Conservation (phyloP, 2,888 invertebrate species). For the Taenaris catops region DNA sequence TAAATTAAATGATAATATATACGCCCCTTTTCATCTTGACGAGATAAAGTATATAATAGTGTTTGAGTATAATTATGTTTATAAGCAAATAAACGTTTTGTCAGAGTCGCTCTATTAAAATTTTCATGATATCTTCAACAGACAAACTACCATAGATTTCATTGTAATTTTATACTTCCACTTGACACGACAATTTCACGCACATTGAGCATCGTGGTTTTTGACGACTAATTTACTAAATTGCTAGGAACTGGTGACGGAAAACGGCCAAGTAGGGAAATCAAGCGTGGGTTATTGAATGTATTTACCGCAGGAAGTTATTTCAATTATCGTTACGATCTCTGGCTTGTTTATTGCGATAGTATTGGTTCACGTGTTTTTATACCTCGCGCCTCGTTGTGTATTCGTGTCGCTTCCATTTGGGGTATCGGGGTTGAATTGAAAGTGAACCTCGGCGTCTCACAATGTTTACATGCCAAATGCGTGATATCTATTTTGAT, state of each 20-base stretch:
- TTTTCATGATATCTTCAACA: too few species aligned
- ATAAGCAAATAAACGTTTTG: too few species aligned
- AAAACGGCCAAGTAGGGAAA: constrained; percentile 33
- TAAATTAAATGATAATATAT: too few species aligned
- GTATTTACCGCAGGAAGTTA: constrained; percentile 19
- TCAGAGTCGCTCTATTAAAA: too few species aligned
- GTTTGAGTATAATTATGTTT: too few species aligned
- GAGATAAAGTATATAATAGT: too few species aligned
- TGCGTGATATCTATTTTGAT: constrained; percentile 50
- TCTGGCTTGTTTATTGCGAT: neutral
- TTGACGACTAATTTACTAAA: constrained; percentile 28
- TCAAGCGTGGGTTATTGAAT: constrained; percentile 21
- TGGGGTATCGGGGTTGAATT: too few species aligned
- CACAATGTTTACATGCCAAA: constrained; percentile 45
- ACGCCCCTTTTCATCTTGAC: too few species aligned
- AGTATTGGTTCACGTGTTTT: neutral
- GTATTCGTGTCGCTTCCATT: too few species aligned
- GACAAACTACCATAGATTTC: too few species aligned
- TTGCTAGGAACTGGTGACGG: constrained; percentile 49
- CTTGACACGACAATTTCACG: constrained; percentile 21
- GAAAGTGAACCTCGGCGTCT: too few species aligned
- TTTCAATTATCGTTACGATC: constrained; percentile 14
- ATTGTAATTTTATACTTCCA: constrained; percentile 19
- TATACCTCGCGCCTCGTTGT: too few species aligned
- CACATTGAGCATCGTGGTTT: constrained; percentile 17